Base-by-base conservation (phyloP, 2,797 vertebrate species). In the Sebastes steindachneri region DNA sequence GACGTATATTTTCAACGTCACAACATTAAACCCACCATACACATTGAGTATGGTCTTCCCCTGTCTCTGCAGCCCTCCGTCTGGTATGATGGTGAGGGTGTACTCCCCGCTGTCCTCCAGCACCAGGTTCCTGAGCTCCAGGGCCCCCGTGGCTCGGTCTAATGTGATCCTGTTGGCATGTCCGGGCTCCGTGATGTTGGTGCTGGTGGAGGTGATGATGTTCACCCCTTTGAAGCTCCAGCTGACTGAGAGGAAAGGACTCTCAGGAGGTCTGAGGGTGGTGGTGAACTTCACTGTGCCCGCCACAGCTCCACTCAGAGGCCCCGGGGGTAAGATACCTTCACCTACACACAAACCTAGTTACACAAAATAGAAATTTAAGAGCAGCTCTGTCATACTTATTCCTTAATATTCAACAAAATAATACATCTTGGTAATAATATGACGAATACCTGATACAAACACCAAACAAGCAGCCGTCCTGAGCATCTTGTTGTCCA, bases 171-270 rank as follows among this genome's bases (percentile, higher is more conserved):
- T 89, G 82, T 62, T 10, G 5, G 5, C 6, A 10, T 92, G 60
- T 8, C 33, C 82, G 0, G 75, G 51, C 0, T 35, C 77, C 0
- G 53, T 80, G 57, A 66, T 7, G 68, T 93, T 75, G 21, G 0
- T 1, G 58, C 67, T 88, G 74, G 87, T 92, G 75, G 89, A 93
- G 12, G 83, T 95, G 89, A 95, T 89, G 80, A 95, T 87, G 80
- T 89, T 93, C 7, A 14, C 1, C 1, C 12, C 81, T 21, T 83
- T 88, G 73, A 94, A 94, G 71, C n/a, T 89, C 94, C 93, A 95
- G 84, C 82, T 92, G 71, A 95, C 64, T 0, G 89, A 87, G 62
- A 86, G 29, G 53, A 94, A 93, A 1, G 91, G 85, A 0, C 3
- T 87, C n/a, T 58, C 21, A 0, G 89, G 19, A 51, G 89, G 89